Evolutionary conservation across 1,140 invertebrate species (phyloP), one percentile per base, ranked within the genome.

Genomic region (Drosophila sulfurigaster): DNA sequence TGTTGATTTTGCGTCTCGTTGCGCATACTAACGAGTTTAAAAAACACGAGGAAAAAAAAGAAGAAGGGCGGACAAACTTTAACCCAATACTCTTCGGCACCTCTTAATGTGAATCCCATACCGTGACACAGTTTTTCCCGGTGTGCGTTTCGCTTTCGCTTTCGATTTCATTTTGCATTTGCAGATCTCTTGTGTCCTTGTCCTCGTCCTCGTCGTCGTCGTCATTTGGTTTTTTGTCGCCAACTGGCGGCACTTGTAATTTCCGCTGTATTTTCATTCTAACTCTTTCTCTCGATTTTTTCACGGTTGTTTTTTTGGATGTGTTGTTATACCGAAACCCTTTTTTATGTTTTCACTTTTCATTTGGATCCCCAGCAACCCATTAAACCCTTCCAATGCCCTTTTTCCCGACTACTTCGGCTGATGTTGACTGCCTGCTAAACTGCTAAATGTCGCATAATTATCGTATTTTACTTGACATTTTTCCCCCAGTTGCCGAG

Each of bases 1-100:
- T 89, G 85, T 88, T 89, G 85, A 89, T 88, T 89, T 89, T 89
- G 85, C 85, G 85, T 89, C 64, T 89, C 85, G 85, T 68, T 89
- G 81, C 78, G 85, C 85, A 88, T 88, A 88, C 85, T 85, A 88
- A 88, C 85, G 85, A 88, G 78, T 75, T 88, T 69, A 48, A 56
- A 46, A 83, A 72, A 78, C 32, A 32, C 32, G 32, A 32, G 0
- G 32, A 8, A 32, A 8, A 5, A 32, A 32, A 7, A 8, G 1
- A 32, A 32, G 20, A 25, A 5, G 32, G 32, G 32, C 32, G 7
- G 32, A 25, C 20, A 32, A 32, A 38, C 35, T 38, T 38, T 38
- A 38, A 38, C 35, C 7, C 35, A 10, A 7, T 38, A 2, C 7
- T 32, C 30, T 32, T 5, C 10, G 28, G 11, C 69, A 72, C 62